These are phyloP conservation scores for Aphelocoma coerulescens DNA, from an alignment of 2,113 vertebrate species.

Conservation along the genomic window DNA sequence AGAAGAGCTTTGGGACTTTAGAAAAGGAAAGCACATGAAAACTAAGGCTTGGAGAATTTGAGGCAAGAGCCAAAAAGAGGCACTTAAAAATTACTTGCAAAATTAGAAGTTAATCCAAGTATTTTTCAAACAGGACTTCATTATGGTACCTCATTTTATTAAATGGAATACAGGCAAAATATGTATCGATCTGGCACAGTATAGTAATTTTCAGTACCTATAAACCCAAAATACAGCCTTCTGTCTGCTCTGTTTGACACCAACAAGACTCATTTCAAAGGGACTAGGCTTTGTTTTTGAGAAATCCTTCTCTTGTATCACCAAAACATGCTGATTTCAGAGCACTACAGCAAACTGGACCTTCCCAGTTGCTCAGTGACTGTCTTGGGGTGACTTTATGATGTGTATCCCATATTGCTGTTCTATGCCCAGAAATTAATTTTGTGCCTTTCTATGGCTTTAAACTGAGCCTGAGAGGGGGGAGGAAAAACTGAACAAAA, in stretches of 20 bases:
- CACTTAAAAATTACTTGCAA: background rate
- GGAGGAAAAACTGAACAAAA: no score
- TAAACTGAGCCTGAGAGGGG: no score
- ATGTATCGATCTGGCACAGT: accelerated
- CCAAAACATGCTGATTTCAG: background rate
- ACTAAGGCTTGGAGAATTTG: background rate
- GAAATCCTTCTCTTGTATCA: background rate
- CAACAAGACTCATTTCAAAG: background rate
- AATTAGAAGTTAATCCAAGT: background rate
- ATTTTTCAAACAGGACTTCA: background rate
- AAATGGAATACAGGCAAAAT: background rate
- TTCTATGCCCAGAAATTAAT: no score
- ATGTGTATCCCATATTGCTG: no score
- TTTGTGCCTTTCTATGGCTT: no score
- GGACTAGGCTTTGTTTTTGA: background rate
- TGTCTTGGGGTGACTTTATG: no score
- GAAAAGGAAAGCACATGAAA: background rate
- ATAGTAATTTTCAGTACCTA: background rate
- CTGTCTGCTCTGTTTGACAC: background rate
- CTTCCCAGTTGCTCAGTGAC: background rate
- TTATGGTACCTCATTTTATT: background rate
- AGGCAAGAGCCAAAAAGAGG: background rate
- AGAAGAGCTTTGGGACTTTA: background rate
- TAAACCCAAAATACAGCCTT: background rate
- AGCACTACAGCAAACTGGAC: background rate